phyloP scores from a whole-genome alignment of 2,888 invertebrate species.

The Gerris lacustris region DNA sequence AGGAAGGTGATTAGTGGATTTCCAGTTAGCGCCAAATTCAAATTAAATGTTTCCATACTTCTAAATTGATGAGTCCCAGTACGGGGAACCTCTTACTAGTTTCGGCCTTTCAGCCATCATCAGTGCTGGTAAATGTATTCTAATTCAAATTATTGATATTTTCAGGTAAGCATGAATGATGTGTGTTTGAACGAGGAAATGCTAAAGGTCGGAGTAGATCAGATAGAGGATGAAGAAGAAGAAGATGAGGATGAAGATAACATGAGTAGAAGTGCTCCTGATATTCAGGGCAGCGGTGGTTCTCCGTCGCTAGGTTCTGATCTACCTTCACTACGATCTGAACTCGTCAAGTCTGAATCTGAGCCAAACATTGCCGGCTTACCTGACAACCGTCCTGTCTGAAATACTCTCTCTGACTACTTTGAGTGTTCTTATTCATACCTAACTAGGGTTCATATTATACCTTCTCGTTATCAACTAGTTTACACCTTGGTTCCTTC shows the following conservation, averaged over 20 bases:
- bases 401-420: background rate
- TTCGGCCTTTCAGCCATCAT: no score
- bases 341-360: constrained; percentile 33
- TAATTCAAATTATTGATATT: background rate
- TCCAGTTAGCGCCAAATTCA: no score
- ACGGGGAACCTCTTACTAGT: no score
- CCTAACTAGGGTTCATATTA: no score
- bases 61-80: no score
- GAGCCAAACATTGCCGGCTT: constrained; percentile 25
- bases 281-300: constrained; percentile 40
- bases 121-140: no score
- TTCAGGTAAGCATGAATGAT: constrained; percentile 55
- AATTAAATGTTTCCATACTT: no score
- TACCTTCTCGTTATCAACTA: no score
- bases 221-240: constrained; percentile 36
- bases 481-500: no score
- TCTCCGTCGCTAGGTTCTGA: background rate
- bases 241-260: constrained; percentile 35
- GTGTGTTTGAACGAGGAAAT: constrained; percentile 68
- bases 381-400: constrained; percentile 12
- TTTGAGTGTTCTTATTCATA: no score
- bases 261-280: constrained; percentile 49
- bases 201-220: constrained; percentile 41
- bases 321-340: background rate
- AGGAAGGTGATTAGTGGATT: no score